These are phyloP conservation scores for Menidia menidia DNA, from an alignment of 2,797 vertebrate species.

Conservation along the genomic window DNA sequence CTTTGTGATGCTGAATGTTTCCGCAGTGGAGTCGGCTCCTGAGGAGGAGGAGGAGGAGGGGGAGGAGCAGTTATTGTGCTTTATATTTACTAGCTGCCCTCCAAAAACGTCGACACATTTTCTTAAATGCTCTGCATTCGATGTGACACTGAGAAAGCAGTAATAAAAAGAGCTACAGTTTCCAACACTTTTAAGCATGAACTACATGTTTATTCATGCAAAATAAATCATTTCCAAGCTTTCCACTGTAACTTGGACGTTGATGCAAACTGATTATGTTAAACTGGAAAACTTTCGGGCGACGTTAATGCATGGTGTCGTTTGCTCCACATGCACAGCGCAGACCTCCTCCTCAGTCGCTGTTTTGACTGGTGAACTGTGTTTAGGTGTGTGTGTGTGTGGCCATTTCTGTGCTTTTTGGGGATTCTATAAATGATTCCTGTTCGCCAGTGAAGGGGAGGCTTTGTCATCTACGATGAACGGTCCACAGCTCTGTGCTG, in stretches of 20 bases:
- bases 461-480: constrained; percentile 10
- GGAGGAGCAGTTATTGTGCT: no score
- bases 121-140: no score
- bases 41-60: constrained; percentile 51
- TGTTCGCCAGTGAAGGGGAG: constrained; percentile 14
- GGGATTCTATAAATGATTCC: constrained; percentile 15
- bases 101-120: no score
- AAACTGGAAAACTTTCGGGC: neutral
- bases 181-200: no score
- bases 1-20: constrained; percentile 41
- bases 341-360: constrained; percentile 50
- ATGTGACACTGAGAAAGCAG: no score
- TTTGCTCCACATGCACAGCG: neutral
- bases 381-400: constrained; percentile 21
- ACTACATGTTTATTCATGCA: neutral
- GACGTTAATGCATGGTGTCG: no score
- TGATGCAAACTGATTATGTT: neutral
- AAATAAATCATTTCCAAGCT: neutral
- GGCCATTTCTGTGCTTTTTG: constrained; percentile 39
- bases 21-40: constrained; percentile 27
- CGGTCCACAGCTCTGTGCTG: constrained; percentile 49
- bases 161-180: no score
- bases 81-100: no score
- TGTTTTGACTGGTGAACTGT: constrained; percentile 22
- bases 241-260: neutral